Evolutionary conservation across 2,113 vertebrate species (phyloP).

Genomic region (Morone saxatilis): DNA sequence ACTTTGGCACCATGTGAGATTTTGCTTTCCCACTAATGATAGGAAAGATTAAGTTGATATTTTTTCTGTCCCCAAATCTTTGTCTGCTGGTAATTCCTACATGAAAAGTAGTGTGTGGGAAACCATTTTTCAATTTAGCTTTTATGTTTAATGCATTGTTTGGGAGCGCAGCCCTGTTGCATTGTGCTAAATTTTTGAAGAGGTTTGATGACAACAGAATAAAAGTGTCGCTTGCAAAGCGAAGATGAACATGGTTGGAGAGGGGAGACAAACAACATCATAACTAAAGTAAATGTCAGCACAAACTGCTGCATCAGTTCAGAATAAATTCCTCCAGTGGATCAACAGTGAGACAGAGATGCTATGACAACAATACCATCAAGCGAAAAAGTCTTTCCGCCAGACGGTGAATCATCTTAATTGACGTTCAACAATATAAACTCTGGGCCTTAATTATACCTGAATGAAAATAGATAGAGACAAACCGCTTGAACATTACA

Average conservation of each 20-base stretch:
- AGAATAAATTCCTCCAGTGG: conserved; percentile 55
- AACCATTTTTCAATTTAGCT: conserved; percentile 43
- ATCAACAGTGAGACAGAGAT: conserved; percentile 46
- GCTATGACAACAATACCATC: conserved; percentile 56
- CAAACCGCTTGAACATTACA: conserved; percentile 26
- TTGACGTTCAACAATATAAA: conserved; percentile 72
- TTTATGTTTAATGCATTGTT: conserved; percentile 62
- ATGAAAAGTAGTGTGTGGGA: conserved; percentile 37
- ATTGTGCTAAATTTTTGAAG: conserved; percentile 51
- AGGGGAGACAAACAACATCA: conserved; percentile 37
- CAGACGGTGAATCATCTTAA: conserved; percentile 75
- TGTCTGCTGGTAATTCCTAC: conserved; percentile 25
- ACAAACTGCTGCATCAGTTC: conserved; percentile 44
- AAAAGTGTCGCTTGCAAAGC: conserved; percentile 47
- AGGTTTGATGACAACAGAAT: conserved; percentile 45
- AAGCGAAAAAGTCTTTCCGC: conserved; percentile 32
- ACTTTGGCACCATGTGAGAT: conserved; percentile 44
- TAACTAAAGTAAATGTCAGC: conserved; percentile 58
- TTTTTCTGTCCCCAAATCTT: conserved; percentile 31
- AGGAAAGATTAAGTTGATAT: conserved; percentile 29
- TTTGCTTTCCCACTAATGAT: conserved; percentile 25
- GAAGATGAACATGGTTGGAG: conserved; percentile 40
- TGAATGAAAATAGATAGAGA: conserved; percentile 64
- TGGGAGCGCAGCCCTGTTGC: conserved; percentile 23
- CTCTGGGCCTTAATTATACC: conserved; percentile 70